Percentiles rank a stretch among this genome's conserved stretches.
Conservation (phyloP, 2,888 invertebrate species). For the Nomada fabriciana region DNA sequence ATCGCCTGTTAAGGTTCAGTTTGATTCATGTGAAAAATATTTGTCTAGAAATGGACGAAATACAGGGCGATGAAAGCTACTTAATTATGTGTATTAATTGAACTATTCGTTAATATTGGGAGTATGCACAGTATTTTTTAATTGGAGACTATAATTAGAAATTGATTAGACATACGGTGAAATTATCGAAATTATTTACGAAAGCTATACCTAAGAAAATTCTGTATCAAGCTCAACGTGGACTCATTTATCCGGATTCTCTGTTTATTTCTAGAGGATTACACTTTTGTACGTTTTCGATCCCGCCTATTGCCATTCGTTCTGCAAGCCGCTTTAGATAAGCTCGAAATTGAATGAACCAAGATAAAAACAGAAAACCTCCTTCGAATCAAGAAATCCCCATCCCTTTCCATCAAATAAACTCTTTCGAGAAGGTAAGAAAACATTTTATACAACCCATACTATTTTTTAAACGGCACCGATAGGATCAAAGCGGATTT, state of each 20-base stretch:
- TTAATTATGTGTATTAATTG: too few species aligned
- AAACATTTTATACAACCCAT: not conserved
- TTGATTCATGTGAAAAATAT: too few species aligned
- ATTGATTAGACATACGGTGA: too few species aligned
- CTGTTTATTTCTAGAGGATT: slow-evolving; percentile 17
- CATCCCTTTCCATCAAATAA: not conserved
- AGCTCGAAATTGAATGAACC: slow-evolving; percentile 11
- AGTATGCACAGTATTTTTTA: not conserved
- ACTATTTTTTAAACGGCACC: not conserved
- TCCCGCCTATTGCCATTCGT: not conserved
- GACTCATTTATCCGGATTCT: not conserved
- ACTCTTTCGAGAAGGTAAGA: not conserved
- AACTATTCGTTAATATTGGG: too few species aligned
- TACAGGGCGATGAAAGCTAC: too few species aligned
- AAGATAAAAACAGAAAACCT: slow-evolving; percentile 15
- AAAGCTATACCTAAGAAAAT: slow-evolving; percentile 3
- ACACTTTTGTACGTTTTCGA: slow-evolving; percentile 1
- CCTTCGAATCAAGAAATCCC: not conserved
- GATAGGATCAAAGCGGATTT: not conserved
- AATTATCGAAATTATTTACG: not conserved
- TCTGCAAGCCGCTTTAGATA: slow-evolving; percentile 16
- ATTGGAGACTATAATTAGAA: not conserved
- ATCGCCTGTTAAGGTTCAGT: not conserved
- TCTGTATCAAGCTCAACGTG: not conserved
- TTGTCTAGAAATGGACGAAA: too few species aligned